A percentile compares a stretch with the other conserved stretches of the same genome.
Conservation (phyloP, 2,797 vertebrate species). For the Okamejei kenojei region DNA sequence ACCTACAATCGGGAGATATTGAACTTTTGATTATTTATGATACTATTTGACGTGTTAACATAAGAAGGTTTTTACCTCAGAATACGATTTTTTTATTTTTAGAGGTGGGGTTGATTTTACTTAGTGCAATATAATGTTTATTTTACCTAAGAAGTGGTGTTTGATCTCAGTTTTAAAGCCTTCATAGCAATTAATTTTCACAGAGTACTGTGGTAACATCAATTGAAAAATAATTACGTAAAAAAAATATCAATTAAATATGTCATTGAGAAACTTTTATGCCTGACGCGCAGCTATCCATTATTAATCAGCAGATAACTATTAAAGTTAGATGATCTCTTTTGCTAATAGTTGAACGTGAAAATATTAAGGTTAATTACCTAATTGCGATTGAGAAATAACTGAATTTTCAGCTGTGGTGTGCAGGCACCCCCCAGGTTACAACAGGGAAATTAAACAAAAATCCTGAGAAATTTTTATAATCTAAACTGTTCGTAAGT, state of each 20-base stretch:
- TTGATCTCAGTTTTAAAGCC: background rate
- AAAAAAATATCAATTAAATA: background rate
- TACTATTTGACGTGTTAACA: background rate
- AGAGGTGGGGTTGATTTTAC: background rate
- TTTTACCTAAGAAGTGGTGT: background rate
- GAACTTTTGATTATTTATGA: background rate
- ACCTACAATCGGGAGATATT: background rate
- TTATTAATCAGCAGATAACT: background rate
- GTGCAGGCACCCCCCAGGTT: too few relatives aligned
- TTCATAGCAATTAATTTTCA: background rate
- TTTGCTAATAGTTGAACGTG: background rate
- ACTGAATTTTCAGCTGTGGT: background rate
- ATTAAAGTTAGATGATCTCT: background rate
- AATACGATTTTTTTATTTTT: background rate
- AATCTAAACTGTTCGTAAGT: too few relatives aligned
- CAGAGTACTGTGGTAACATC: background rate
- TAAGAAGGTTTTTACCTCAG: background rate
- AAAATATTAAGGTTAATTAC: background rate
- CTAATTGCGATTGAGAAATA: background rate
- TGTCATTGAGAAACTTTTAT: background rate
- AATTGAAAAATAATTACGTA: constrained; percentile 9
- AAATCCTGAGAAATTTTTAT: too few relatives aligned
- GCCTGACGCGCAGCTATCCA: background rate
- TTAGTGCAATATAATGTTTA: background rate
- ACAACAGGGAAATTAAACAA: too few relatives aligned